A percentile compares a stretch with the other conserved stretches of the same genome.
Evolutionary conservation across 1,140 invertebrate species (phyloP).

Genomic region (Panagrolaimus sp.): DNA sequence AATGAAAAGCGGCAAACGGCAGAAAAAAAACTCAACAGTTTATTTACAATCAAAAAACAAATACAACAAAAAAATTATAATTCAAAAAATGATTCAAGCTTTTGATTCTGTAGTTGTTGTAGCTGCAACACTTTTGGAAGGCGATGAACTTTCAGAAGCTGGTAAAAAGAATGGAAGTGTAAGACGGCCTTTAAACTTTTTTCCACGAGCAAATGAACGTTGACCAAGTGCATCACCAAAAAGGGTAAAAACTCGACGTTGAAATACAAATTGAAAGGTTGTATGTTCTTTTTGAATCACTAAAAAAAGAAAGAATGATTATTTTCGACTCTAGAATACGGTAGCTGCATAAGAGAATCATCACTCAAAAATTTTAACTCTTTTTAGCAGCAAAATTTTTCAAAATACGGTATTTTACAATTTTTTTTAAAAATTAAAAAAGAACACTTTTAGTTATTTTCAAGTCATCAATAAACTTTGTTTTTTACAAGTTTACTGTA

Average conservation of each 20-base stretch:
- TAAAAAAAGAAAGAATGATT: background rate
- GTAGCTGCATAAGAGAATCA: no score
- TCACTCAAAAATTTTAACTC: no score
- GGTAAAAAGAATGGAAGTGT: conserved; percentile 7
- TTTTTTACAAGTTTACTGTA: no score
- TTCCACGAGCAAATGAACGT: conserved; percentile 15
- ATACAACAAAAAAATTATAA: background rate
- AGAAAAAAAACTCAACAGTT: no score
- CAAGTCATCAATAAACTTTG: no score
- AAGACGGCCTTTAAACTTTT: conserved; percentile 10
- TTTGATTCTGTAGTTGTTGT: no score
- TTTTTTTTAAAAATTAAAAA: background rate
- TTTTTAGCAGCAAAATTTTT: no score
- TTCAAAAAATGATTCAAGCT: background rate
- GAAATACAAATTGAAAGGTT: conserved; percentile 11
- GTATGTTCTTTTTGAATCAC: conserved; percentile 12
- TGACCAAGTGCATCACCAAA: conserved; percentile 6
- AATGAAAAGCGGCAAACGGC: no score
- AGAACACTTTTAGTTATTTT: background rate
- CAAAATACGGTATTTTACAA: no score
- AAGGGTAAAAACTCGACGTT: conserved; percentile 1
- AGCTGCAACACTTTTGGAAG: background rate
- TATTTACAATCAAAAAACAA: background rate
- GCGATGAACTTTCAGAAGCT: background rate
- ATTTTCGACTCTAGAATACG: background rate